Conservation (phyloP, 1,140 invertebrate species). For the Lithobius niger region DNA sequence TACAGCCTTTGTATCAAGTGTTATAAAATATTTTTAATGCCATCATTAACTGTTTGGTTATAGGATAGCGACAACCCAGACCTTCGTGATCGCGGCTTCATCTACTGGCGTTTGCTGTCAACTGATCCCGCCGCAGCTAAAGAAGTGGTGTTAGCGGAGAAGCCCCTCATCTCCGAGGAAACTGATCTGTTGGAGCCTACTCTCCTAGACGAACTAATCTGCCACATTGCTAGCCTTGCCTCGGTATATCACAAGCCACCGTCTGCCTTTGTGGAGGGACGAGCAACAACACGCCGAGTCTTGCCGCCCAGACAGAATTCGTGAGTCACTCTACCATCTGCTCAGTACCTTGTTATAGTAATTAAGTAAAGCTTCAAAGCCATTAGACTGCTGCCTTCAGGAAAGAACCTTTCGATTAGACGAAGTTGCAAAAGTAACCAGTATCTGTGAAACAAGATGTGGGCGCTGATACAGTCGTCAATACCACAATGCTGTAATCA, state of each 20-base stretch:
- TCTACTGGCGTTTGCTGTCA: slow-evolving; percentile 96
- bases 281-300: slow-evolving; percentile 28
- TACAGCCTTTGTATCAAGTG: background rate
- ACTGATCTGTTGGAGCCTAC: slow-evolving; percentile 97
- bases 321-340: too few relatives aligned
- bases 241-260: slow-evolving; percentile 99
- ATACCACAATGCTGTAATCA: too few relatives aligned
- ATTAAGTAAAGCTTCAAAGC: too few relatives aligned
- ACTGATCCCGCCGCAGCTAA: slow-evolving; percentile 98
- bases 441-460: too few relatives aligned
- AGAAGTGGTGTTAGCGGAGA: slow-evolving; percentile 98
- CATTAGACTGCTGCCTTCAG: too few relatives aligned
- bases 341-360: too few relatives aligned
- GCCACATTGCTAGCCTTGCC: slow-evolving; percentile 95
- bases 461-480: too few relatives aligned
- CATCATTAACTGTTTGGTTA: background rate
- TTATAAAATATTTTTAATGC: background rate
- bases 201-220: slow-evolving; percentile 93
- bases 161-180: slow-evolving; percentile 97
- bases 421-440: too few relatives aligned
- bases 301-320: slow-evolving; percentile 26
- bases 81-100: slow-evolving; percentile 94
- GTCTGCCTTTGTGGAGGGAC: slow-evolving; percentile 92
- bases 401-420: too few relatives aligned
- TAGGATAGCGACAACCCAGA: slow-evolving; percentile 98